These are phyloP conservation scores for Microcebus murinus DNA, from an alignment of 2,113 vertebrate species.

Conservation along the genomic window DNA sequence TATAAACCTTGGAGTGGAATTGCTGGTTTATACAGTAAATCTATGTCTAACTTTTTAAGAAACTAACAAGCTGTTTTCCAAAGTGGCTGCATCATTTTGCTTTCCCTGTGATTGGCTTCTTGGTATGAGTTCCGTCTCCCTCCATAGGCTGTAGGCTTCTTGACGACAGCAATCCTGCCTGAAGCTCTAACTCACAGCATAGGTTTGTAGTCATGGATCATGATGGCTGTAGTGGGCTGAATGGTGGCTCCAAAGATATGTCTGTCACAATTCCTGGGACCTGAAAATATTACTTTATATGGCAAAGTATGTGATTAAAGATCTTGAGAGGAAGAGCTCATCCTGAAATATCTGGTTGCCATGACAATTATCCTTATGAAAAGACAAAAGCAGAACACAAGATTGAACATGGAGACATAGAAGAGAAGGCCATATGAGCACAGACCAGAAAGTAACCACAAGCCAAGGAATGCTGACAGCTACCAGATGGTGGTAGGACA, in stretches of 20 bases:
- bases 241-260: background rate
- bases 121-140: background rate
- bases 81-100: background rate
- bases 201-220: background rate
- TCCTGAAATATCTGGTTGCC: background rate
- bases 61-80: background rate
- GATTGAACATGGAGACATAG: background rate
- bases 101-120: background rate
- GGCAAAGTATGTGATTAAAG: background rate
- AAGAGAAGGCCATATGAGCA: background rate
- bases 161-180: background rate
- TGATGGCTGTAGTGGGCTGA: background rate
- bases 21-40: background rate
- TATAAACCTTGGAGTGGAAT: background rate
- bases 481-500: background rate
- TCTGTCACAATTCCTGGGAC: background rate
- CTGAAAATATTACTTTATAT: background rate
- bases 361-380: background rate
- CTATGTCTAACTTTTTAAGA: background rate
- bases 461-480: background rate
- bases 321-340: background rate
- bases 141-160: background rate
- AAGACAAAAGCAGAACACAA: background rate
- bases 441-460: no score
- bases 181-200: background rate